Evolutionary conservation across 2,888 invertebrate species (phyloP), one percentile per base, ranked within the genome.

Genomic region (Dexiosoma caninum): DNA sequence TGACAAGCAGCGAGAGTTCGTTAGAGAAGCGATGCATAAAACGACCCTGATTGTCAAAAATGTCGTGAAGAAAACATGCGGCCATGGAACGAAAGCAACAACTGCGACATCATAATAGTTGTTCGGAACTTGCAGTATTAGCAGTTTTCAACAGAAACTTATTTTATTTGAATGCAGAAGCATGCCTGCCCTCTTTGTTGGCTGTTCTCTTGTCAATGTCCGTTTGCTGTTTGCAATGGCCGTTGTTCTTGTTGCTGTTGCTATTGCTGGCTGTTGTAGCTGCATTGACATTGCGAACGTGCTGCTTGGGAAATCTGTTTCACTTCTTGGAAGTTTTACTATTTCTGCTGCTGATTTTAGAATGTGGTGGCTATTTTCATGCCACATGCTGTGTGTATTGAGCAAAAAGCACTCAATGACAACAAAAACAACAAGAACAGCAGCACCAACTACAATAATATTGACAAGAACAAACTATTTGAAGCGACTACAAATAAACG

Each of bases 321-420:
- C 59, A 66, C 76, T 75, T 80, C 79, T 80, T 76, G 70, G 70
- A 71, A 80, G 76, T 66, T 80, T 75, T 64, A 49, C 37, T 69
- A 55, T 40, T 69, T 35, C 14, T 67, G 67, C 51, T 74, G 69
- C 67, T 69, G 46, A 62, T 57, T 66, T 59, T 51, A 80, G 62
- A 78, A 78, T 74, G 78, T 67, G 67, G 66, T 78, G 72, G 78
- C 66, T 69, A 42, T 64, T 69, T 49, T 32, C 42, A 21, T 71
- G 75, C 78, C 80, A 76, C 80, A 80, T 80, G 75, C 80, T 80
- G 80, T 76, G 64, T 79, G 57, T 76, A 51, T 75, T 72, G 40
- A 59, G 40, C 44, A 70, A 32, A 71, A 67, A 60, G n/a, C 64
- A 37, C 32, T 46, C 70, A 71, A 72, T 21, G 62, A 51, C 67